Evolutionary conservation across 1,140 invertebrate genomes (phyloP), one percentile per base, ranked within the genome.

Genomic region (Caenorhabditis briggsae): DNA sequence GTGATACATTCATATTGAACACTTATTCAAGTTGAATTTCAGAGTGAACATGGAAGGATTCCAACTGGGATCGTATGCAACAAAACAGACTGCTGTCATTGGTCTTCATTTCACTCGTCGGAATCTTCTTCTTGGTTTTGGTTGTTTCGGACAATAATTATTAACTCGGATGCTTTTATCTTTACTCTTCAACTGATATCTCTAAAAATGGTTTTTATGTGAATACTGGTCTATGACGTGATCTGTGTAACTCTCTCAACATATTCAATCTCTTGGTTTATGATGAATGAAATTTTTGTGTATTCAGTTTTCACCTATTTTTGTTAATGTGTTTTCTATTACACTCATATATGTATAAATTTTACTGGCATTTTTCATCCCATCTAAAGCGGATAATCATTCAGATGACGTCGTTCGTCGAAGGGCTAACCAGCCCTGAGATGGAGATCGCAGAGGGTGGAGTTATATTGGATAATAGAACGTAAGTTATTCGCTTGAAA

Each of bases 381-480:
- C 6, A 16, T 55, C 23, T 56, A 41, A 41, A 83, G 16, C 8
- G 14, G 20, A 33, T 55, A 59, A 16, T 33, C 11, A 18, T 56
- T 56, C 50, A 56, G 82, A 83, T 59, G 55, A 59, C 55, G 25
- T 82, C 53, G 33, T 59, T 83, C 33, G 84, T 88, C 23, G 90
- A 90, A 33, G 90, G 90, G 23, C 64, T 90, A 18, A 65, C 89
- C 33, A 89, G 87, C 58, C 89, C 91, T 12, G 91, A 92, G 53
- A 86, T 92, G 56, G 91, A 92, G 74, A 92, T 92, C 78, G 89
- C 91, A 11, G 91, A 92, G 85, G 90, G 91, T 59, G 91, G 91
- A 11, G 88, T 90, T 33, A 91, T 92, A 58, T 78, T 92, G 55
- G 91, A 92, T 64, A 91, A 90, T 65, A 90, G 90, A 55, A 83